Percentiles rank a stretch among this genome's conserved stretches.
phyloP scores from a whole-genome alignment of 2,113 vertebrate genomes.

The Monarcha castaneiventris region DNA sequence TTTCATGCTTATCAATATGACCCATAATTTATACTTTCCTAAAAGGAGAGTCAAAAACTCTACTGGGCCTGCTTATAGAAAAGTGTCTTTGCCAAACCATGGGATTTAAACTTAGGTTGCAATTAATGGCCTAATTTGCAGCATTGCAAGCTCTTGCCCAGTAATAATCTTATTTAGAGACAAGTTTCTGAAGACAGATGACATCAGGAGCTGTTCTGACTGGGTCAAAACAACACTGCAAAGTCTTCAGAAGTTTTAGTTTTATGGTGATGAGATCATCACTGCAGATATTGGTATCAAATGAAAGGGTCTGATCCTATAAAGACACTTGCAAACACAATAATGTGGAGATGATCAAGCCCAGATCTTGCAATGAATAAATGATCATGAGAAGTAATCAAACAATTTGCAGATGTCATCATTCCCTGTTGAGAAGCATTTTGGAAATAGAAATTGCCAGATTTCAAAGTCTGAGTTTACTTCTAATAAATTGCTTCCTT shows the following conservation, averaged over 20 bases:
- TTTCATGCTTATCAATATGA: background rate
- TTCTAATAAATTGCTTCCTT: conserved; percentile 21
- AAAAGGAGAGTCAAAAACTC: background rate
- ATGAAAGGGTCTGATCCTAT: background rate
- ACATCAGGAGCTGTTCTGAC: conserved; percentile 39
- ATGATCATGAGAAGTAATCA: conserved; percentile 29
- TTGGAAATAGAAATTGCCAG: conserved; percentile 14
- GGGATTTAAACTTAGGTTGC: background rate
- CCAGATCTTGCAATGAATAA: conserved; percentile 25
- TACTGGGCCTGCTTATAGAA: background rate
- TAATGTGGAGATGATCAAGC: background rate
- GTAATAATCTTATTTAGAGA: background rate
- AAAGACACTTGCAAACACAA: background rate
- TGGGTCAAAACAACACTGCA: conserved; percentile 11
- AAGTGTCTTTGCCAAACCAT: background rate
- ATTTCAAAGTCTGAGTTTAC: conserved; percentile 8
- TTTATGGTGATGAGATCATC: background rate
- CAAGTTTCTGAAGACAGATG: background rate
- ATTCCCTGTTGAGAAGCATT: conserved; percentile 11
- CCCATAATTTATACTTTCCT: background rate
- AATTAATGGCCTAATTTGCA: conserved; percentile 47
- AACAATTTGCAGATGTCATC: conserved; percentile 34
- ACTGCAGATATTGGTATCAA: background rate
- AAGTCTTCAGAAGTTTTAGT: conserved; percentile 28
- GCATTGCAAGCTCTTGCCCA: background rate